These are phyloP conservation scores for Probosciger aterrimus DNA, from an alignment of 2,113 vertebrate genomes.

Conservation along the genomic window DNA sequence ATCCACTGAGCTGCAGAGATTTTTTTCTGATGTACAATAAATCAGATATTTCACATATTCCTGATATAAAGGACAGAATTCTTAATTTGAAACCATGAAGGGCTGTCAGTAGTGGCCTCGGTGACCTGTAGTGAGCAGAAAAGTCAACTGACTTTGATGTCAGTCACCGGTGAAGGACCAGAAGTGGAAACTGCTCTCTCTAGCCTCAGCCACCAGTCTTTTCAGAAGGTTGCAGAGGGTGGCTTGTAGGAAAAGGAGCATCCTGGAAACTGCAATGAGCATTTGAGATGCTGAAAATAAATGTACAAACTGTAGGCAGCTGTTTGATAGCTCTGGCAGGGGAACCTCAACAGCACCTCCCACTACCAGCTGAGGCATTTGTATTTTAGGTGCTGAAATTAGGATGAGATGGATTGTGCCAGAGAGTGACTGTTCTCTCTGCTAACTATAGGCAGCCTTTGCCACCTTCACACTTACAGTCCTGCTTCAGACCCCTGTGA, in stretches of 20 bases:
- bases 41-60: not conserved
- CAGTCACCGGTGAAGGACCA: not conserved
- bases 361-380: not conserved
- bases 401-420: not conserved
- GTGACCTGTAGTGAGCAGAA: not conserved
- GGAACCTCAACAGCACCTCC: not conserved
- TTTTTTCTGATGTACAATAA: not conserved
- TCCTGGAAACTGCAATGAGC: not conserved
- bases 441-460: not conserved
- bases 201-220: not conserved
- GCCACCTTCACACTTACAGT: not conserved
- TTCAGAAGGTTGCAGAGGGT: fast-evolving
- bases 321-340: not conserved
- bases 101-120: not conserved
- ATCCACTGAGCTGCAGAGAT: not conserved
- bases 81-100: not conserved
- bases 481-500: not conserved
- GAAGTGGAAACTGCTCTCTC: not conserved
- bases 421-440: not conserved
- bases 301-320: not conserved
- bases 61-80: not conserved
- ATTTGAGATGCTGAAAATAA: not conserved
- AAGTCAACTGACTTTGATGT: not conserved
- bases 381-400: not conserved
- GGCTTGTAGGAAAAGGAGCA: not conserved